phyloP scores from a whole-genome alignment of 2,113 vertebrate species.

The Odocoileus virginianus region DNA sequence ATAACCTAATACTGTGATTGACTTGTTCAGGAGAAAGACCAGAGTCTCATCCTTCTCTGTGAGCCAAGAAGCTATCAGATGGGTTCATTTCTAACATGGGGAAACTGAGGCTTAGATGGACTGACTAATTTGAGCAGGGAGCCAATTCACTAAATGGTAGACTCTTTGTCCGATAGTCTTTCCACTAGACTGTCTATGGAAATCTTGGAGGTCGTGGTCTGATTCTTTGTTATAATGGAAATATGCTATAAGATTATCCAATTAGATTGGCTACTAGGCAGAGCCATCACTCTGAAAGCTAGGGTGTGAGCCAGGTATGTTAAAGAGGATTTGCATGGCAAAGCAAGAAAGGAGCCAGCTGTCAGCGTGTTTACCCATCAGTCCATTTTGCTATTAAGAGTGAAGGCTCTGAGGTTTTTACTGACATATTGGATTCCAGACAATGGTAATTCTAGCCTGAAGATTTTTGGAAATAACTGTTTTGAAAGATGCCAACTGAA shows the following conservation, averaged over 20 bases:
- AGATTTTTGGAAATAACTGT: constrained; percentile 60
- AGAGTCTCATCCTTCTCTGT: neutral
- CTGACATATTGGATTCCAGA: constrained; percentile 59
- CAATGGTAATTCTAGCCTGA: constrained; percentile 61
- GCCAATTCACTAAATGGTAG: neutral
- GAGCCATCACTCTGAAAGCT: constrained; percentile 62
- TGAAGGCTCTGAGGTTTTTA: neutral
- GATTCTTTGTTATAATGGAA: constrained; percentile 52
- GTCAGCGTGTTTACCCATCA: constrained; percentile 73
- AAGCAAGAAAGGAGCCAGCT: constrained; percentile 72
- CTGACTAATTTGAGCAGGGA: neutral
- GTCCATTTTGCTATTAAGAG: constrained; percentile 41
- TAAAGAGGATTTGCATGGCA: constrained; percentile 76
- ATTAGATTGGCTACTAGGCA: constrained; percentile 45
- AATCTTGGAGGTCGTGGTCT: constrained; percentile 1
- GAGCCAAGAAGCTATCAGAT: neutral
- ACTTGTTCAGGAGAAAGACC: neutral
- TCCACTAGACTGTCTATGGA: neutral
- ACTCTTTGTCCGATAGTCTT: neutral
- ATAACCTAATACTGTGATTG: neutral
- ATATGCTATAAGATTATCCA: constrained; percentile 49
- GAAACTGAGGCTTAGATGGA: neutral
- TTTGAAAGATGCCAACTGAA: constrained; percentile 58
- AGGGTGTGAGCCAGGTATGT: constrained; percentile 65
- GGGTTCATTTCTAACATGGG: neutral